Base-by-base conservation (phyloP, 2,888 invertebrate species). In the Alviniconcha strummeri region DNA sequence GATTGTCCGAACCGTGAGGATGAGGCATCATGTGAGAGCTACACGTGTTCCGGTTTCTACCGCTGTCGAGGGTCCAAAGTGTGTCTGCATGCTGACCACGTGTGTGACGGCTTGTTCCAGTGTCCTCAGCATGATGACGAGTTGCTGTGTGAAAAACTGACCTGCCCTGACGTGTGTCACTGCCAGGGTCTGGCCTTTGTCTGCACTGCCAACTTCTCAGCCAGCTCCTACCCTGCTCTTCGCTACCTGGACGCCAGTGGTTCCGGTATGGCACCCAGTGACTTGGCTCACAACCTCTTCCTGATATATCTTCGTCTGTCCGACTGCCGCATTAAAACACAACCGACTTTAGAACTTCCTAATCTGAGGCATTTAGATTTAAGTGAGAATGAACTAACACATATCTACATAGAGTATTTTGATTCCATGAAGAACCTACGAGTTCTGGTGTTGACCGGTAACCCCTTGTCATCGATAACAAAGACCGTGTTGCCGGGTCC, bases 61-160 rank as follows among this genome's bases (percentile, higher is more conserved):
- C 76, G 76, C 57, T 77, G 76, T 55, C 56, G 76, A 77, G 57
- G 57, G 0, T 77, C 76, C 17, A 19, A n/a, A 54, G 57, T 67
- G 52, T 79, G 79, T 55, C 17, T 79, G 54, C 79, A 79, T 52
- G 54, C 79, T 36, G 9, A 79, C 7, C 57, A 79, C 67, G 55
- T 77, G 76, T 77, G 76, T 57, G 76, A 77, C 11, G 76, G 76
- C 13, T 3, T 77, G n/a, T 77, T 77, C 19, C 76, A 77, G 9
- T 77, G 76, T 57, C 76, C 76, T 11, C 76, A 77, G 54, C 57
- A 77, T 52, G 78, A 78, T 17, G 78, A 78, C 57, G 78, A 78
- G 19, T 52, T 52, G 64, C 36, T 78, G 52, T 80, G 80, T 55
- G 36, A 71, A 9, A 55, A 71, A 71, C 80, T n/a, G n/a, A 36